Percentiles rank a stretch among this genome's conserved stretches.
phyloP scores from a whole-genome alignment of 2,113 vertebrate species.

The Sula dactylatra region DNA sequence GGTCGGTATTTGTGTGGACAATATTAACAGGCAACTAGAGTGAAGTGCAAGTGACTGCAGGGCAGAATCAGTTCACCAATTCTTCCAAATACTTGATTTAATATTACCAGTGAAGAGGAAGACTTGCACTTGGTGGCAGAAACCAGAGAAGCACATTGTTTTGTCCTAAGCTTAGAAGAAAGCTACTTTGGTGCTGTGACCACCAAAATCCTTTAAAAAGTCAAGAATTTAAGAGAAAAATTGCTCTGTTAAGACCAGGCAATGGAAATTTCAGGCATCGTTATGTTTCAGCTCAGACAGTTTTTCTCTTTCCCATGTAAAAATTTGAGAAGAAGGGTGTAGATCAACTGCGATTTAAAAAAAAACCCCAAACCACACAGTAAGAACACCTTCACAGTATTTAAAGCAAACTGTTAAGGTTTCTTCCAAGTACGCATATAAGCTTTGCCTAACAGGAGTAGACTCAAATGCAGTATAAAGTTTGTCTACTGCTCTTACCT shows the following conservation, averaged over 20 bases:
- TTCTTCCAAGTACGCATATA: background rate
- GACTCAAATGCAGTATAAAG: background rate
- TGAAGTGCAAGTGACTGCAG: background rate
- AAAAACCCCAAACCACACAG: background rate
- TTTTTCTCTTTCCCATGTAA: background rate
- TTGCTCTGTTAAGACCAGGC: background rate
- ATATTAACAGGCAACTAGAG: background rate
- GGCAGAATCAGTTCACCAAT: background rate
- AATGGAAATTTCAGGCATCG: background rate
- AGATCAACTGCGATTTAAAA: background rate
- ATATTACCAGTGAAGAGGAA: background rate
- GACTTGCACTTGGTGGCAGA: background rate
- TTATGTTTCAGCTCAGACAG: background rate
- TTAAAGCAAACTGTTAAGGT: background rate
- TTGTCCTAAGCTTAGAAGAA: background rate
- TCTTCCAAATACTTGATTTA: background rate
- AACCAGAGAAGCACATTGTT: background rate
- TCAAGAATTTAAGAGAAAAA: background rate
- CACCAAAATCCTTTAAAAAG: background rate
- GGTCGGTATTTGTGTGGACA: background rate
- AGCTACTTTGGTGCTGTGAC: background rate
- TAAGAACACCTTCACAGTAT: background rate
- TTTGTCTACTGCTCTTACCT: background rate
- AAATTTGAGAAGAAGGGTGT: background rate
- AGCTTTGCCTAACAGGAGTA: background rate